Percentiles rank a stretch among this genome's conserved stretches.
Conservation (phyloP, 2,888 invertebrate genomes). For the Rugalucina vietnamica region DNA sequence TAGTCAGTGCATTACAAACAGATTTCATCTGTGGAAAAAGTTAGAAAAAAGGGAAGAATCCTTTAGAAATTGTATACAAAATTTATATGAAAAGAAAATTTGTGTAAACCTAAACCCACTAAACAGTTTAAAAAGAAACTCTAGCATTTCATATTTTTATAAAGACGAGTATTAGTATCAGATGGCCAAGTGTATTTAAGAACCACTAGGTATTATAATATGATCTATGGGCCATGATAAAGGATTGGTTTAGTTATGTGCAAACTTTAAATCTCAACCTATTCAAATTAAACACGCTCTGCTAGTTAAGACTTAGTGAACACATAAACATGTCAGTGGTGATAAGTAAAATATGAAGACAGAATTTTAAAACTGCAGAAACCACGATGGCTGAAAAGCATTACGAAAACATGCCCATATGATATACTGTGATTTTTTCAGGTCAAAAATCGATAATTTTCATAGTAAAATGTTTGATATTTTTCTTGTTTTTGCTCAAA, state of each 20-base stretch:
- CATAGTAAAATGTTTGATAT: too few species aligned
- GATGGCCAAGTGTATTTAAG: background rate
- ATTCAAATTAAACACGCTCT: slow-evolving; percentile 43
- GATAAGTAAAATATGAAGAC: slow-evolving; percentile 1
- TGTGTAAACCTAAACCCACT: background rate
- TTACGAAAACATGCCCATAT: too few species aligned
- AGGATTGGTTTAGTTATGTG: slow-evolving; percentile 39
- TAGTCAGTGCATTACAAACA: too few species aligned
- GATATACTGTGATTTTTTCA: too few species aligned
- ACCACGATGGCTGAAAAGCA: too few species aligned
- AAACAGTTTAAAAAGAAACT: background rate
- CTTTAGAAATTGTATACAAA: background rate
- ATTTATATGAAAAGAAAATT: background rate
- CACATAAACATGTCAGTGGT: background rate
- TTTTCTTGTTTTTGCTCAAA: background rate
- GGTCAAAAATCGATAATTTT: too few species aligned
- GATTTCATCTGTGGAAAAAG: background rate
- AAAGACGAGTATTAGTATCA: background rate
- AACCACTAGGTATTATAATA: background rate
- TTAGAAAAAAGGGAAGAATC: background rate
- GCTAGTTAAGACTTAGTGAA: background rate
- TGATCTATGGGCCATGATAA: slow-evolving; percentile 13
- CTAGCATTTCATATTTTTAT: slow-evolving; percentile 1
- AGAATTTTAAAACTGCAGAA: slow-evolving; percentile 11
- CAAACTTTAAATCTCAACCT: slow-evolving; percentile 36